These are phyloP conservation scores for Craseonycteris thonglongyai DNA, from an alignment of 2,113 vertebrate species.

Conservation along the genomic window DNA sequence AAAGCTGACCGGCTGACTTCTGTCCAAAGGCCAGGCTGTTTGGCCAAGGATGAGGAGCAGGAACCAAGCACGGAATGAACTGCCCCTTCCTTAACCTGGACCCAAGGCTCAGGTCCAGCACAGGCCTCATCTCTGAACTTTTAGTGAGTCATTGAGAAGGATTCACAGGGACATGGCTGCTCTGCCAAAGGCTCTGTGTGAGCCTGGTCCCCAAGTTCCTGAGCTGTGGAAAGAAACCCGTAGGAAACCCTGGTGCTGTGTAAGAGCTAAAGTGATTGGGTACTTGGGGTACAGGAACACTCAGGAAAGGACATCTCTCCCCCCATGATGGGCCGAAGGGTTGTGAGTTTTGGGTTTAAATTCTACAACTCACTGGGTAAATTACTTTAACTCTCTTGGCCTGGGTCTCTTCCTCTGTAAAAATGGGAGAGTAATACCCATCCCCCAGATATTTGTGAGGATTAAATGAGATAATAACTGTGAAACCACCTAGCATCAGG, in stretches of 20 bases:
- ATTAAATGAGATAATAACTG: background rate
- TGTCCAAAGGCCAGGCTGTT: background rate
- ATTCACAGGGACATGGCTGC: background rate
- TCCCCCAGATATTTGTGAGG: background rate
- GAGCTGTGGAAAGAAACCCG: background rate
- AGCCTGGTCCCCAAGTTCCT: background rate
- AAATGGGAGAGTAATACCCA: background rate
- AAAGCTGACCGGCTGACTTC: background rate
- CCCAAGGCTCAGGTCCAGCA: background rate
- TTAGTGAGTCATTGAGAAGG: background rate
- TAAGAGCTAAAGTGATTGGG: background rate
- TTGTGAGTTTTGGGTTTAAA: background rate
- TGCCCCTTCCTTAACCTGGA: background rate
- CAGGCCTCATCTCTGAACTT: background rate
- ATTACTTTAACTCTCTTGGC: background rate
- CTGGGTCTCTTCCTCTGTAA: background rate
- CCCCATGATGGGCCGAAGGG: background rate
- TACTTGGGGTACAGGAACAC: background rate
- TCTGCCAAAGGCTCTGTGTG: background rate
- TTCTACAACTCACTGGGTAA: background rate
- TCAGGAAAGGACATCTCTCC: background rate
- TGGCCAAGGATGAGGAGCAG: background rate
- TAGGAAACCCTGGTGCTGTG: background rate
- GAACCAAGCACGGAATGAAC: fast-evolving
- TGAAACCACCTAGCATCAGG: background rate